Base-by-base conservation (phyloP, 2,113 vertebrate genomes). In the Genyomyrus donnyi region DNA sequence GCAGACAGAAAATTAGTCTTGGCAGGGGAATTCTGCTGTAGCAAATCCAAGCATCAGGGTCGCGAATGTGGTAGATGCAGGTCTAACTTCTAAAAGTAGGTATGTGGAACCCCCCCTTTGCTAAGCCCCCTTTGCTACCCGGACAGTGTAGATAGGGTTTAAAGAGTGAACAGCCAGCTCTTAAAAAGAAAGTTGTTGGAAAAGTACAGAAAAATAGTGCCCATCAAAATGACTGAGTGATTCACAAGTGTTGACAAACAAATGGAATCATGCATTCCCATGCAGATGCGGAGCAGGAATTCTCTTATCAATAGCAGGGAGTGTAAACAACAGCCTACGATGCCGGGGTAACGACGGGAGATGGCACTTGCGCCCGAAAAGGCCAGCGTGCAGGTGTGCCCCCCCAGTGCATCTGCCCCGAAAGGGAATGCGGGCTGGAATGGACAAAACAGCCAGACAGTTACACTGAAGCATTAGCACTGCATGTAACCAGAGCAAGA, bases 301-400 rank as follows among this genome's bases (percentile, higher is more conserved):
- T 86, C 31, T 35, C 49, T 89, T 89, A 91, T 89, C 88, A 91
- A 91, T 89, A 39, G 80, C 88, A 89, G 88, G 90, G 77, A 91
- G 53, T n/a, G 48, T 70, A 86, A 89, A 88, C 87, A 90, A 85
- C 46, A 13, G 10, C 21, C 48, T 42, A 77, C 46, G 45, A 56
- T 66, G 56, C 88, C 24, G 50, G 27, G 2, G n/a, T 52, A 86
- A 89, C 10, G 58, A 90, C n/a, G 27, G 52, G 45, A 83, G 80
- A 53, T 91, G 88, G 88, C 62, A 83, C 80, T 5, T 21, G 35
- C 0, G 35, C 84, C 88, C 52, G n/a, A 89, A 86, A 24, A 74
- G 39, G 85, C 39, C 31, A 89, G 31, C 0, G 11, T 7, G 31
- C 70, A 77, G 70, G 70, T 77, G 70, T 39, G 5, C 3, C 17